These are phyloP conservation scores for Drosophila lutescens DNA, from an alignment of 2,888 invertebrate species.

Conservation along the genomic window DNA sequence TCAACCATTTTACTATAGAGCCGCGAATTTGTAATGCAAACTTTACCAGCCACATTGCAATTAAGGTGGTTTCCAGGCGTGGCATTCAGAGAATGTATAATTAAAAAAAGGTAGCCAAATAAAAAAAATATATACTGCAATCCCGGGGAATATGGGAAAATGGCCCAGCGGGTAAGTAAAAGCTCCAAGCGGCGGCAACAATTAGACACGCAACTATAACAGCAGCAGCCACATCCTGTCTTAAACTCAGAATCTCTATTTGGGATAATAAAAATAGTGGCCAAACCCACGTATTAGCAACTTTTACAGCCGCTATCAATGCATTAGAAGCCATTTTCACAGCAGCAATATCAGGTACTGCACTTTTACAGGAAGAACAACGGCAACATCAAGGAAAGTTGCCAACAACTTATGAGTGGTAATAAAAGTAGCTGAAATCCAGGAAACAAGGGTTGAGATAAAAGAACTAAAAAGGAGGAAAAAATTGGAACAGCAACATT, in stretches of 20 bases:
- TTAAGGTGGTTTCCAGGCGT: slow-evolving; percentile 10
- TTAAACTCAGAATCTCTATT: neutral
- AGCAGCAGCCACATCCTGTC: neutral
- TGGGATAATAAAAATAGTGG: slow-evolving; percentile 1
- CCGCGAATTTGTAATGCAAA: slow-evolving; percentile 1
- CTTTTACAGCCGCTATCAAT: slow-evolving; percentile 22
- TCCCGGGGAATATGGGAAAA: no score
- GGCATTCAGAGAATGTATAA: neutral
- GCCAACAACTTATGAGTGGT: slow-evolving; percentile 1
- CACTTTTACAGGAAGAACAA: neutral
- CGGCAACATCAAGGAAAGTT: slow-evolving; percentile 1
- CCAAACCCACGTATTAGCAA: slow-evolving; percentile 1
- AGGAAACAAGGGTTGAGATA: neutral
- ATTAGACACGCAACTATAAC: neutral
- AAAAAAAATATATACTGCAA: neutral
- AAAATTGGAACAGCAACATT: slow-evolving; percentile 3
- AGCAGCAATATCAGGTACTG: neutral
- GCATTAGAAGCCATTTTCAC: slow-evolving; percentile 24
- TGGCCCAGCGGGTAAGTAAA: no score
- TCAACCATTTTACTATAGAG: neutral
- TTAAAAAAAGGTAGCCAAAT: neutral
- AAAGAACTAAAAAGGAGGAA: neutral
- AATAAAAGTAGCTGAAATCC: slow-evolving; percentile 10
- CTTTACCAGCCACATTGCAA: slow-evolving; percentile 5
- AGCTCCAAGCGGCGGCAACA: neutral